These are phyloP conservation scores for Aradophagus sp. DNA, from an alignment of 1,140 invertebrate species.

Conservation along the genomic window DNA sequence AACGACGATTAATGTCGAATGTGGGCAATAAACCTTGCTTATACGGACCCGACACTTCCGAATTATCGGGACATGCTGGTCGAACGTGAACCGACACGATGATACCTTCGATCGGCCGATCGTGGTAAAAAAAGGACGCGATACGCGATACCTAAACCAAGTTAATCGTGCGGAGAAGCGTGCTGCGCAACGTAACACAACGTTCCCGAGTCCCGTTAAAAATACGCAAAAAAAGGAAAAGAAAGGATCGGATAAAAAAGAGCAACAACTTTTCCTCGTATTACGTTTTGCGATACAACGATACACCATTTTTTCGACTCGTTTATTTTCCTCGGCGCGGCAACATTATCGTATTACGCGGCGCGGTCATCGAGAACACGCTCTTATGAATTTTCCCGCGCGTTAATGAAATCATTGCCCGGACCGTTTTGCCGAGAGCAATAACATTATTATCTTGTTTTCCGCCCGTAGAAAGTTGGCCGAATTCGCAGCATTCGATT, in stretches of 20 bases:
- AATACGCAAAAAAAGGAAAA: no score
- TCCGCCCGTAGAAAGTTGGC: no score
- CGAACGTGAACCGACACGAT: conserved; percentile 19
- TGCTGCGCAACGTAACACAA: conserved; percentile 27
- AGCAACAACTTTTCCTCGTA: conserved; percentile 29
- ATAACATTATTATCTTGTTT: no score
- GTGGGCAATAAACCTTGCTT: no score
- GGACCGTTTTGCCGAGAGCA: conserved; percentile 1
- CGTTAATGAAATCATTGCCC: no score
- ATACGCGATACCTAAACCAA: conserved; percentile 46
- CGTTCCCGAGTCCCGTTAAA: no score
- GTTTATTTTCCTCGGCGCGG: conserved; percentile 11
- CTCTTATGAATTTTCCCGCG: conserved; percentile 10
- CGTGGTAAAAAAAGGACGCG: conserved; percentile 33
- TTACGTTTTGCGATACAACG: conserved; percentile 23
- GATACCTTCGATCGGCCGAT: conserved; percentile 24
- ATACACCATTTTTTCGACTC: conserved; percentile 21
- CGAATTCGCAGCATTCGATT: no score
- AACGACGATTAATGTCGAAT: no score
- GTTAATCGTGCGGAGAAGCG: conserved; percentile 46
- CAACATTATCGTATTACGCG: conserved; percentile 25
- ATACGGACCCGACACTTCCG: no score
- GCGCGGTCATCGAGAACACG: conserved; percentile 5
- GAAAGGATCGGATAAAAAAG: conserved; percentile 20
- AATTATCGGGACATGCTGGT: neutral